These are phyloP conservation scores for Dendrocincla tyrannina DNA, from an alignment of 2,797 vertebrate species.

Conservation along the genomic window DNA sequence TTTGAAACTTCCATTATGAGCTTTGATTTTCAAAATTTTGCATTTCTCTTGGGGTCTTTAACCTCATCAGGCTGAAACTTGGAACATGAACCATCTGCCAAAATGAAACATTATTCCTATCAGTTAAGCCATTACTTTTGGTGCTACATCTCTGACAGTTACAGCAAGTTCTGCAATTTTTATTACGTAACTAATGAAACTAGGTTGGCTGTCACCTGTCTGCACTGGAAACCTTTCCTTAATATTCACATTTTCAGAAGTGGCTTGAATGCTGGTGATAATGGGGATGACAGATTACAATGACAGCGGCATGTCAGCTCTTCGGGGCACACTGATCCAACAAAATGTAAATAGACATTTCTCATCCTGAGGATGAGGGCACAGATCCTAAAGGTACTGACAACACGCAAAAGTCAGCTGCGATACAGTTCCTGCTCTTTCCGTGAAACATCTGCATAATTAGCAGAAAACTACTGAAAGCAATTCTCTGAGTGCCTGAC, in stretches of 20 bases:
- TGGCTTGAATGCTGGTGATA: rapidly evolving
- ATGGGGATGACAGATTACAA: slow-evolving; percentile 36
- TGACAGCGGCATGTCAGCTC: not conserved
- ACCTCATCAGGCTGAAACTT: not conserved
- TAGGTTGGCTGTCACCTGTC: slow-evolving; percentile 32
- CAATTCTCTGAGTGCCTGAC: not conserved
- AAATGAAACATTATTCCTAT: slow-evolving; percentile 19
- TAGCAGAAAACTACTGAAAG: not conserved
- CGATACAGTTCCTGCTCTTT: rapidly evolving
- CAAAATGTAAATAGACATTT: slow-evolving; percentile 44
- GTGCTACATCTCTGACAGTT: not conserved
- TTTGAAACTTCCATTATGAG: not conserved
- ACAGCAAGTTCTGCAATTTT: slow-evolving; percentile 29
- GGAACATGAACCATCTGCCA: not conserved
- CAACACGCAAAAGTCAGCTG: not conserved
- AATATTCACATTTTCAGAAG: not conserved
- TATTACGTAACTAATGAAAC: slow-evolving; percentile 11
- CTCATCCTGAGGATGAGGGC: not conserved
- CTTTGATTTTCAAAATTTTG: slow-evolving; percentile 8
- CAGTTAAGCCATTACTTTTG: slow-evolving; percentile 26
- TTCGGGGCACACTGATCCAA: not conserved
- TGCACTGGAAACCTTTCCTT: not conserved
- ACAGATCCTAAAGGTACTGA: not conserved
- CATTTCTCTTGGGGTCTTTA: not conserved
- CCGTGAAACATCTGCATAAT: not conserved